A percentile compares a stretch with the other conserved stretches of the same genome.
Conservation (phyloP, 2,113 vertebrate genomes). For the Climacteris rufus region DNA sequence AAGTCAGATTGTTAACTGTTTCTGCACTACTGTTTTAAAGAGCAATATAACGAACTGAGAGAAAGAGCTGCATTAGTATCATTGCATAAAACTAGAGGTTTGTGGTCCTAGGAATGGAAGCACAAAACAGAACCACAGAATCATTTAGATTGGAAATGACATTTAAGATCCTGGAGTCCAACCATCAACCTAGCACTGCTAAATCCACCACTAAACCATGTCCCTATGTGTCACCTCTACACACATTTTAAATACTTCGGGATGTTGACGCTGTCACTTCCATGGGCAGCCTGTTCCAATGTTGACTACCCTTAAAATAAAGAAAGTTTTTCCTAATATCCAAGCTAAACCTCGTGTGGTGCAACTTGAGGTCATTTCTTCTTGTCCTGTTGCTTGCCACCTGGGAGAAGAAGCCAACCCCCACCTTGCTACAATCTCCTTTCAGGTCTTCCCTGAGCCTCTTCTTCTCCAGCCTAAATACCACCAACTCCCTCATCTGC, state of each 20-base stretch:
- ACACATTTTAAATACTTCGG: background rate
- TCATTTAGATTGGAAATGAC: background rate
- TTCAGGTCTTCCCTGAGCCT: background rate
- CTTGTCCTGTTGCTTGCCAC: background rate
- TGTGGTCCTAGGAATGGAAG: background rate
- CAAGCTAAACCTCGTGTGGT: background rate
- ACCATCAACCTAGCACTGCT: background rate
- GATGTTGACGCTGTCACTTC: background rate
- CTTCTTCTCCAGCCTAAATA: background rate
- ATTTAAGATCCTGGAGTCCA: background rate
- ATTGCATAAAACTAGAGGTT: background rate
- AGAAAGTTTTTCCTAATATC: background rate
- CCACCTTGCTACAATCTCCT: background rate
- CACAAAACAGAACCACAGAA: background rate
- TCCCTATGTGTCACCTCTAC: background rate
- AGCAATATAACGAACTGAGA: background rate
- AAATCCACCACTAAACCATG: background rate
- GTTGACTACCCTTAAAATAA: too few relatives aligned
- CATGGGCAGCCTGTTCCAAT: background rate
- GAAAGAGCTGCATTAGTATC: background rate
- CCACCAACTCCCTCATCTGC: background rate
- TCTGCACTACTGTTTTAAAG: background rate
- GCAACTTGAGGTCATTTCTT: background rate
- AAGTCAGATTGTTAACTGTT: background rate
- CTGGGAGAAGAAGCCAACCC: background rate